Percentiles rank a stretch among this genome's conserved stretches.
Conservation (phyloP, 2,797 vertebrate species). For the Chelon auratus region DNA sequence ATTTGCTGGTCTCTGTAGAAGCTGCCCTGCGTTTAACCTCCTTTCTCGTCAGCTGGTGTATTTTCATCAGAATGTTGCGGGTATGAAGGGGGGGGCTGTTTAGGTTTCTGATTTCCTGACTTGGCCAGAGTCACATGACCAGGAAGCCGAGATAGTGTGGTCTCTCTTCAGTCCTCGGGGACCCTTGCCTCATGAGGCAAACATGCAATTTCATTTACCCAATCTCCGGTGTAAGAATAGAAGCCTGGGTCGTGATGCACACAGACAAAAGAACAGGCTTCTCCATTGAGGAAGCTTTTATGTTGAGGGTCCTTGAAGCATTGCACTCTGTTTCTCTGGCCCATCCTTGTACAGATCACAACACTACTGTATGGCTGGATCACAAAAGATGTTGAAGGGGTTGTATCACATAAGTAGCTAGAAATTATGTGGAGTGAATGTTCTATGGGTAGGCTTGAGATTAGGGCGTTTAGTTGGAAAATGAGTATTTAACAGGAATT, state of each 20-base stretch:
- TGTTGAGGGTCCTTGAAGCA: slow-evolving; percentile 71
- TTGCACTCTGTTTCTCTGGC: slow-evolving; percentile 38
- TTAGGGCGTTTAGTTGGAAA: slow-evolving; percentile 49
- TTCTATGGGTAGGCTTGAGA: slow-evolving; percentile 37
- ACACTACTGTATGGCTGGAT: slow-evolving; percentile 41
- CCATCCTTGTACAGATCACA: slow-evolving; percentile 44
- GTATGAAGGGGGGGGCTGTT: slow-evolving; percentile 43
- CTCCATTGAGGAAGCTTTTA: slow-evolving; percentile 70
- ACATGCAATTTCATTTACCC: slow-evolving; percentile 74
- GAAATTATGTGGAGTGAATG: slow-evolving; percentile 35
- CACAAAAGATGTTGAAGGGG: slow-evolving; percentile 23
- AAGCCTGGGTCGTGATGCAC: slow-evolving; percentile 65
- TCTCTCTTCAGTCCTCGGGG: slow-evolving; percentile 66
- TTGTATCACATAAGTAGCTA: slow-evolving; percentile 36
- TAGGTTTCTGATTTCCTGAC: slow-evolving; percentile 77
- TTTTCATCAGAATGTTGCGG: slow-evolving; percentile 64
- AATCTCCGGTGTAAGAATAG: slow-evolving; percentile 75
- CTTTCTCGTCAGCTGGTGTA: slow-evolving; percentile 66
- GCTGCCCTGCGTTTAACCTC: slow-evolving; percentile 69
- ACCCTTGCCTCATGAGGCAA: slow-evolving; percentile 75
- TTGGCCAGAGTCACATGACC: slow-evolving; percentile 71
- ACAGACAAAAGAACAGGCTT: slow-evolving; percentile 71
- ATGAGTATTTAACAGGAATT: slow-evolving; percentile 51
- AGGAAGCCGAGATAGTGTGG: slow-evolving; percentile 74
- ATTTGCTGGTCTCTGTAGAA: slow-evolving; percentile 28